Percentiles rank a stretch among this genome's conserved stretches.
Conservation (phyloP, 2,797 vertebrate genomes). For the Bucorvus abyssinicus region DNA sequence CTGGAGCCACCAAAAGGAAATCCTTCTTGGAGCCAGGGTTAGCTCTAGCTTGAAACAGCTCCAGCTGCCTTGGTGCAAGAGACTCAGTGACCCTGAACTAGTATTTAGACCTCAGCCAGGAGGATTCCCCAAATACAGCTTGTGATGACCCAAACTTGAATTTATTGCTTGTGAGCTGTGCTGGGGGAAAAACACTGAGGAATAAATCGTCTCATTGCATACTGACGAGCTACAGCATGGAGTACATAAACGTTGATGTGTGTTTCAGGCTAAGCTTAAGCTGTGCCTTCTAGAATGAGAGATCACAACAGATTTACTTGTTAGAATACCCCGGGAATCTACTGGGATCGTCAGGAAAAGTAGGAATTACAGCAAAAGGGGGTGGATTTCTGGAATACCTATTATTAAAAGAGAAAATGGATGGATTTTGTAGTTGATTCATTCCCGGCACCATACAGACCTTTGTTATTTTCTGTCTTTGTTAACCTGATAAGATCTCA, state of each 20-base stretch:
- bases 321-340: neutral
- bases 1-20: neutral
- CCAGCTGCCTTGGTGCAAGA: neutral
- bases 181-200: accelerated
- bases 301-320: neutral
- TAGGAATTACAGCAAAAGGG: neutral
- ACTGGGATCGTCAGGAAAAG: neutral
- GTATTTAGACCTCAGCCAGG: neutral
- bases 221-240: neutral
- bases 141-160: neutral
- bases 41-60: neutral
- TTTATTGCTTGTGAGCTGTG: neutral
- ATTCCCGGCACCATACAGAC: neutral
- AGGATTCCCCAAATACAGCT: neutral
- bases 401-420: neutral
- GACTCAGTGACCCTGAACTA: neutral
- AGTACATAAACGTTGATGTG: neutral
- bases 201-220: neutral
- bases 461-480: neutral
- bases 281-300: neutral
- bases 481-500: neutral
- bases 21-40: neutral
- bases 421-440: neutral
- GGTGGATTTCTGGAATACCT: neutral
- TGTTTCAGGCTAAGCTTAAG: neutral